Conservation (phyloP, 2,113 vertebrate species). For the Myotis lucifugus region DNA sequence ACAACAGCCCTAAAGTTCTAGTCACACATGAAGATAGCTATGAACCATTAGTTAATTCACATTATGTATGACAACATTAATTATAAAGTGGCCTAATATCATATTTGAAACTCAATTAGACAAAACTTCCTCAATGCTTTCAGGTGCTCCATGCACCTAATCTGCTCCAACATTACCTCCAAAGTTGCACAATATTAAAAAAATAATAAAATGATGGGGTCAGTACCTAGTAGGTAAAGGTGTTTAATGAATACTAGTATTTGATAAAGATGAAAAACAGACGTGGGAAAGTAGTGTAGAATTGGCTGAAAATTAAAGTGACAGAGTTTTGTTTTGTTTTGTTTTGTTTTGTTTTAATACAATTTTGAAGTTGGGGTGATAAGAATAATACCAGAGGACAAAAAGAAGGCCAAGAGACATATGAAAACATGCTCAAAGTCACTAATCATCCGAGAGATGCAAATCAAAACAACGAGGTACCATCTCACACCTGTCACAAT, state of each 20-base stretch:
- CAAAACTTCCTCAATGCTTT: background rate
- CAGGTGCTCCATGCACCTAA: background rate
- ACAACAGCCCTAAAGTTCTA: background rate
- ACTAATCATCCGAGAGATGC: no score
- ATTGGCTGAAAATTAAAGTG: background rate
- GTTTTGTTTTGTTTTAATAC: background rate
- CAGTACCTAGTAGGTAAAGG: background rate
- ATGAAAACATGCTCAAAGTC: no score
- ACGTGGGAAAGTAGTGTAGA: background rate
- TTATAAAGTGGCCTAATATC: background rate
- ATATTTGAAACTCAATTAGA: background rate
- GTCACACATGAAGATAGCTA: background rate
- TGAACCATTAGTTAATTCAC: slow-evolving; percentile 23
- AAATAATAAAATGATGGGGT: background rate
- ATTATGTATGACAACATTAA: background rate
- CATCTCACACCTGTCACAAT: no score
- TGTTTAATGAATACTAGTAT: background rate
- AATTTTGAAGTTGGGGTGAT: background rate
- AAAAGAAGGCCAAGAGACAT: no score
- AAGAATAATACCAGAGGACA: background rate
- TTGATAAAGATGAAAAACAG: slow-evolving; percentile 42
- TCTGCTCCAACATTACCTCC: background rate
- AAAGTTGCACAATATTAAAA: background rate
- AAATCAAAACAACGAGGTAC: no score
- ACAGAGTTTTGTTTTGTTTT: background rate